Percentiles rank a stretch among this genome's conserved stretches.
Conservation (phyloP, 2,113 vertebrate species). For the Ptyas mucosa region DNA sequence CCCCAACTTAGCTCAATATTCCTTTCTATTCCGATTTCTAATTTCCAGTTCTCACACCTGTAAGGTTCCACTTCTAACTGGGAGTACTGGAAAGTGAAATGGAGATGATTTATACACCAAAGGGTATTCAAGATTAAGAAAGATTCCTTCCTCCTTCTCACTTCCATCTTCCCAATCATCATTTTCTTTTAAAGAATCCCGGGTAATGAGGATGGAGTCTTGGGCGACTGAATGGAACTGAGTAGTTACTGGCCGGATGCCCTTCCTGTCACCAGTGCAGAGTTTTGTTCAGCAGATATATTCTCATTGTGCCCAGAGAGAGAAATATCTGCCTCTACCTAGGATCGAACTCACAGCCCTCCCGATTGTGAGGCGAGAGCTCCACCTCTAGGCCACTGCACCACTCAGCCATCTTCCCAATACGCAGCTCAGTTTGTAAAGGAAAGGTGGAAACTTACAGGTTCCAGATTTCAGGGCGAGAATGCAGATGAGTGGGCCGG, state of each 20-base stretch:
- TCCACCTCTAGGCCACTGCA: too few species aligned
- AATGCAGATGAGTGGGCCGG: conserved; percentile 80
- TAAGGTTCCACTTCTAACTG: neutral
- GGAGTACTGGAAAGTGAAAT: neutral
- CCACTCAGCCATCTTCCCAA: neutral
- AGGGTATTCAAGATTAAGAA: neutral
- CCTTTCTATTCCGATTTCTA: neutral
- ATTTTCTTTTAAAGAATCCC: too few species aligned
- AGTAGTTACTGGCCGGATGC: too few species aligned
- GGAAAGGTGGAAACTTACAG: conserved; percentile 74
- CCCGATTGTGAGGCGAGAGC: too few species aligned
- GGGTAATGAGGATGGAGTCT: too few species aligned
- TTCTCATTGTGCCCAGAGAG: too few species aligned
- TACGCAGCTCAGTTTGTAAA: neutral
- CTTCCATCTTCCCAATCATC: neutral
- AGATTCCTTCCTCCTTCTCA: neutral
- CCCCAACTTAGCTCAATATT: neutral
- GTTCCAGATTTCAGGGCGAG: conserved; percentile 82
- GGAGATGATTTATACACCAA: neutral
- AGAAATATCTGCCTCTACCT: too few species aligned
- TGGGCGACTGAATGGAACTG: too few species aligned
- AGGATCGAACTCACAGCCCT: too few species aligned
- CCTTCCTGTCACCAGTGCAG: too few species aligned
- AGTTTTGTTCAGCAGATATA: too few species aligned
- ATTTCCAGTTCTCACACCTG: neutral